Conservation (phyloP, 2,797 vertebrate genomes). For the Chelon auratus region DNA sequence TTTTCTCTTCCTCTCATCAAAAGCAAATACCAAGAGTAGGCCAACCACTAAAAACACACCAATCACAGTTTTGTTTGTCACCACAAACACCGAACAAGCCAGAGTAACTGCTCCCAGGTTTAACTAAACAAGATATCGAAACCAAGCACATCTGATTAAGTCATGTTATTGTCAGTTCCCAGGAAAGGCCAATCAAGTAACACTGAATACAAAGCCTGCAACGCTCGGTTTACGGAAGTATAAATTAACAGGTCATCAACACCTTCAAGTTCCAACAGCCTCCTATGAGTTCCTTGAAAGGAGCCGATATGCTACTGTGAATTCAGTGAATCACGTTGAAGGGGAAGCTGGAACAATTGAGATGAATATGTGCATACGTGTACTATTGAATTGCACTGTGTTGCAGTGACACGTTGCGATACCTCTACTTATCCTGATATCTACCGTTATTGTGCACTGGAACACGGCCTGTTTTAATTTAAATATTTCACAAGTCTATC, state of each 20-base stretch:
- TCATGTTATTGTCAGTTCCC: background rate
- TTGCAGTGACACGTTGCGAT: too few relatives aligned
- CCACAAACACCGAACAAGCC: background rate
- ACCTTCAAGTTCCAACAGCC: background rate
- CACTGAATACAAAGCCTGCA: background rate
- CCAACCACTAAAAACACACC: background rate
- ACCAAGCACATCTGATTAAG: background rate
- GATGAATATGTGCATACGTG: too few relatives aligned
- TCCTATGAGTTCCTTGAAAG: too few relatives aligned
- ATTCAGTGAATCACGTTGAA: background rate
- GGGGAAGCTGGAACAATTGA: background rate
- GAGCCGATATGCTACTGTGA: too few relatives aligned
- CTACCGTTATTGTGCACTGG: too few relatives aligned
- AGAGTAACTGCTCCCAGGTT: constrained; percentile 1
- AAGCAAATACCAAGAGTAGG: background rate
- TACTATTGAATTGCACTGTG: too few relatives aligned
- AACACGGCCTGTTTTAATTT: too few relatives aligned
- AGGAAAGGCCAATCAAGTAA: background rate
- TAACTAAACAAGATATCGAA: background rate
- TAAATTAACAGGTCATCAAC: background rate
- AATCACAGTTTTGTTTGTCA: background rate
- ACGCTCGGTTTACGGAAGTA: background rate
- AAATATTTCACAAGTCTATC: too few relatives aligned
- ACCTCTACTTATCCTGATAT: too few relatives aligned
- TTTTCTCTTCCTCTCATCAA: background rate